These are phyloP conservation scores for Coilia nasus DNA, from an alignment of 2,797 vertebrate genomes.

Conservation along the genomic window DNA sequence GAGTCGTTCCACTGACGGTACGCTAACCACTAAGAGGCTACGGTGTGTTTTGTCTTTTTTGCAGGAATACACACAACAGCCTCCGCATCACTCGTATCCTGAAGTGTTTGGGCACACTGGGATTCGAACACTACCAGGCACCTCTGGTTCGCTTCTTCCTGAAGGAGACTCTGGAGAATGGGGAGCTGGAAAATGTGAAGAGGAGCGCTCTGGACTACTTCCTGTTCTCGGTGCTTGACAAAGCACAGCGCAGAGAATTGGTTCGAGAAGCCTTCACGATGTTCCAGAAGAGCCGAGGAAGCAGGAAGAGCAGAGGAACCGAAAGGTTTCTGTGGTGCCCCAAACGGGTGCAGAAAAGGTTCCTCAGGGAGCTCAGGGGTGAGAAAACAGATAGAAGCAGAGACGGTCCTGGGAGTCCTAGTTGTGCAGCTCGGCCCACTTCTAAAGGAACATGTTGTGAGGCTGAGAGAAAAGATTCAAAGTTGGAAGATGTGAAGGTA, in stretches of 20 bases:
- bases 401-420: neutral
- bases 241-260: conserved; percentile 70
- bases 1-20: too few relatives aligned
- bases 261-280: conserved; percentile 80
- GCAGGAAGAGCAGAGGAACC: neutral
- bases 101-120: conserved; percentile 91
- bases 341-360: conserved; percentile 62
- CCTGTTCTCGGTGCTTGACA: conserved; percentile 82
- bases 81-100: conserved; percentile 92
- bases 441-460: neutral
- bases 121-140: conserved; percentile 79
- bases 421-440: neutral
- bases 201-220: conserved; percentile 91
- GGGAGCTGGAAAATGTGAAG: conserved; percentile 72
- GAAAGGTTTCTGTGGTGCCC: conserved; percentile 88
- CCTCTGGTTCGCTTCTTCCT: conserved; percentile 91
- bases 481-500: neutral
- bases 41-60: neutral
- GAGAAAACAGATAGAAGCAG: neutral
- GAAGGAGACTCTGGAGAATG: conserved; percentile 75
- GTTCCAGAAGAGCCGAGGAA: conserved; percentile 59
- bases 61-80: conserved; percentile 87
- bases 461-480: neutral
- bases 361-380: neutral
- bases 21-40: too few relatives aligned